A percentile compares a stretch with the other conserved stretches of the same genome.
Evolutionary conservation across 2,113 vertebrate genomes (phyloP).

Genomic region (Raja brachyura): DNA sequence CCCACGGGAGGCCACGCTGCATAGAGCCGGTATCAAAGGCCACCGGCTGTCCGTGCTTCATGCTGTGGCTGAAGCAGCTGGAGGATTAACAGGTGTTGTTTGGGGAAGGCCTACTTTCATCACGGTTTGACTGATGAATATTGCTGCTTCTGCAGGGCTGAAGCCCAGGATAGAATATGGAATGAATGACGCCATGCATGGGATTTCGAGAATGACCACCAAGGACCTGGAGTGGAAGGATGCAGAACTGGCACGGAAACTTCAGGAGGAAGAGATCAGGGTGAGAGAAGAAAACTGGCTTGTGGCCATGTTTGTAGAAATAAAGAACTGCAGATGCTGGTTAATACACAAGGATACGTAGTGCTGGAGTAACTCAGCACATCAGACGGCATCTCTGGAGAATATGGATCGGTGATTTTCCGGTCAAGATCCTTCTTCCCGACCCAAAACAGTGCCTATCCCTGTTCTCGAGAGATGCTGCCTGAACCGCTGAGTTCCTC

Average conservation of each 20-base stretch:
- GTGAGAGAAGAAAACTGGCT: conserved; percentile 50
- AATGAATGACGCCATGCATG: conserved; percentile 58
- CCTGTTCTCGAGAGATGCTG: no score
- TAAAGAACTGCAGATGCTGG: no score
- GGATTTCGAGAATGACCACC: conserved; percentile 53
- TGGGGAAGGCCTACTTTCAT: neutral
- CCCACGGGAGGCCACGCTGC: neutral
- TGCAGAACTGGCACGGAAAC: conserved; percentile 79
- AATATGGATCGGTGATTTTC: no score
- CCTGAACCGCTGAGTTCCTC: no score
- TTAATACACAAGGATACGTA: no score
- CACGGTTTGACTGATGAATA: neutral
- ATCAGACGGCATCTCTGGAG: no score
- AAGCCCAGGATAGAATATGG: conserved; percentile 50
- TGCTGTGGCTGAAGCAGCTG: neutral
- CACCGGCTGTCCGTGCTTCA: neutral
- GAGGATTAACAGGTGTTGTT: neutral
- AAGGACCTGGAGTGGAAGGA: conserved; percentile 74
- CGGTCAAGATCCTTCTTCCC: no score
- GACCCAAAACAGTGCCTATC: no score
- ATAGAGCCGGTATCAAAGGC: neutral
- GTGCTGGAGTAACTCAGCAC: no score
- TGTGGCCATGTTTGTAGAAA: neutral
- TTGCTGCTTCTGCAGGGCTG: conserved; percentile 47
- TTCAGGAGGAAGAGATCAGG: conserved; percentile 87